Evolutionary conservation across 2,113 vertebrate genomes (phyloP), one percentile per base, ranked within the genome.

Genomic region (Tachysurus vachellii): DNA sequence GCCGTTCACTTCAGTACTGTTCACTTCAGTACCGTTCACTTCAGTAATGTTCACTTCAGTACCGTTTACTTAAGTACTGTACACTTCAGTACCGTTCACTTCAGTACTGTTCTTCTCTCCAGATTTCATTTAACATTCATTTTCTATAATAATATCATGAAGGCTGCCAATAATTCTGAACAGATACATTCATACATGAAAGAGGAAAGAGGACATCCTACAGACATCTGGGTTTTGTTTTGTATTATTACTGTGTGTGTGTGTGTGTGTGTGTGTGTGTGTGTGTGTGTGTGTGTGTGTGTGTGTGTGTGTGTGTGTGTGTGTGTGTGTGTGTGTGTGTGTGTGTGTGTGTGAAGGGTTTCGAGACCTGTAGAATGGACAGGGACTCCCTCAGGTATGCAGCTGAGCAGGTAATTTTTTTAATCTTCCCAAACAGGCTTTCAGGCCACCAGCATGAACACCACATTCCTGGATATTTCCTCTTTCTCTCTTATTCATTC

Each of bases 341-440:
- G 17, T 73, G 70, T 75, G 71, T 76, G 44, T 76, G 73, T 68
- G 61, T 82, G 64, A 14, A 73, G 62, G 31, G 75, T 88, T 86
- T 86, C 17, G 7, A 85, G 75, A 26, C 53, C 26, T 62, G 26
- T 82, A n/a, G 31, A 57, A 50, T 7, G 62, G 68, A 82, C 62
- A 85, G 85, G 87, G 89, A 85, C 80, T 87, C 75, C 89, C 87
- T 50, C 10, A 90, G 81, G 83, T 50, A 90, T 89, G 89, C 73
- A 56, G 83, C 50, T 53, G n/a, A 42, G 44, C 83, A 57, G 56
- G 83, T 61, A 80, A 28, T 71, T 73, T 75, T 31, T 71, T 31
- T 50, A 0, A 0, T 21, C 44, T 76, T 85, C 61, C 75, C 36
- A 26, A 47, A 31, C 23, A 79, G 23, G n/a, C 64, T 16, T 36